Base-by-base conservation (phyloP, 2,797 vertebrate genomes). In the Anabacerthia variegaticeps region DNA sequence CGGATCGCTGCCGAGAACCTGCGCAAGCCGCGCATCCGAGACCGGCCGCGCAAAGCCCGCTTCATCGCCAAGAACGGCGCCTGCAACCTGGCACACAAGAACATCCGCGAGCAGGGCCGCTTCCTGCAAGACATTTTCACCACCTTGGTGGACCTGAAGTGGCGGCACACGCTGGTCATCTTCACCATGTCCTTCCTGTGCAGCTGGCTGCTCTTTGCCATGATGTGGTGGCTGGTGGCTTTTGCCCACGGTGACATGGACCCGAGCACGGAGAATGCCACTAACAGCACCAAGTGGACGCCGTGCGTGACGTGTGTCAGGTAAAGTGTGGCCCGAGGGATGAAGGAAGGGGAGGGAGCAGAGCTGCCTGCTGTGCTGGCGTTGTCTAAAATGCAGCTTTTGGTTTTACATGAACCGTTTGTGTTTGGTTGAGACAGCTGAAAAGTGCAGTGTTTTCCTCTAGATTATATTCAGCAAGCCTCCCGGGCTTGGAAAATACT, bases 51-150 rank as follows among this genome's bases (percentile, higher is more conserved):
- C 90, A 99, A 99, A 86, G 99, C 99, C 54, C 99, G 99, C 94
- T 99, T 99, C 98, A 99, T 99, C 36, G 99, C 99, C 97, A 99
- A 99, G 92, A 99, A 98, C 8, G 99, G 99, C 39, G 98, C 99
- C 0, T 99, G 99, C 97, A 99, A 99, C 98, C 91, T 99, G 97
- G 99, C 99, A 18, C 99, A 99, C 97, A 99, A 99, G 97, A 99
- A 99, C 97, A 99, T 99, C 97, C 99, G 99, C 0, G 99, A 99
- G 96, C 99, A 99, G 95, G 99, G 99, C 10, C 96, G 99, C 14
- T 99, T 99, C 97, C 98, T 99, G 72, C 99, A 99, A 96, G 99
- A 99, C 96, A 99, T 99, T 36, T 99, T 99, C 98, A 99, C 99
- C 96, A 99, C 99, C 62, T 96, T 99, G 95, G 99, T 99, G 89